Base-by-base conservation (phyloP, 2,888 invertebrate genomes). In the Tillus elongatus region DNA sequence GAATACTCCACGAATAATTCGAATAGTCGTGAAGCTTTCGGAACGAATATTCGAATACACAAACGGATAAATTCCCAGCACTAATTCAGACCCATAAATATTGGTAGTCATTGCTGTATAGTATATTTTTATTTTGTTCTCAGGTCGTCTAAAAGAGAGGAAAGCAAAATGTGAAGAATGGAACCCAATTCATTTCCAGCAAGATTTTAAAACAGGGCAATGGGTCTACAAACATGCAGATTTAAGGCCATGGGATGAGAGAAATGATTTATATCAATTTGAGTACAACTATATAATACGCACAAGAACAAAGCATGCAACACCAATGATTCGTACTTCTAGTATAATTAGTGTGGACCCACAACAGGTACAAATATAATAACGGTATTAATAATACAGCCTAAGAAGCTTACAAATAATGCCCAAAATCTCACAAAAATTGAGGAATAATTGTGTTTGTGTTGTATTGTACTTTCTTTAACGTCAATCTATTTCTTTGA, bases 201-300 rank as follows among this genome's bases (percentile, higher is more conserved):
- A 79, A 56, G 76, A 73, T 51, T 51, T 68, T 36, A 61, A 65
- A 40, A 57, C 58, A 8, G 64, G 64, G 2, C 60, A 61, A 38
- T 88, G 85, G 82, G 68, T 79, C 11, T 88, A 88, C 59, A 80
- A 79, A 49, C 74, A 82, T 57, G 79, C 82, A 2, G 88, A 88
- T 64, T 70, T 81, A 37, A 70, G 92, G 28, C 89, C 92, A 0
- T 95, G 95, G 93, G 87, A 90, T 67, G 73, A 79, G 0, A 72
- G 81, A 37, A 88, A 89, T 45, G 93, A 95, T 61, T 63, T 88
- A 13, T 70, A 85, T 44, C 93, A 93, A 57, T 92, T 82, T 60
- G 93, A 95, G 60, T 74, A 77, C 3, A 77, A 86, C 36, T 92
- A 81, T 60, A 69, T 81, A 33, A 80, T 93, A 26, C 72, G 79